Percentiles rank a stretch among this genome's conserved stretches.
Evolutionary conservation across 2,113 vertebrate genomes (phyloP).

Genomic region (Lota lota): DNA sequence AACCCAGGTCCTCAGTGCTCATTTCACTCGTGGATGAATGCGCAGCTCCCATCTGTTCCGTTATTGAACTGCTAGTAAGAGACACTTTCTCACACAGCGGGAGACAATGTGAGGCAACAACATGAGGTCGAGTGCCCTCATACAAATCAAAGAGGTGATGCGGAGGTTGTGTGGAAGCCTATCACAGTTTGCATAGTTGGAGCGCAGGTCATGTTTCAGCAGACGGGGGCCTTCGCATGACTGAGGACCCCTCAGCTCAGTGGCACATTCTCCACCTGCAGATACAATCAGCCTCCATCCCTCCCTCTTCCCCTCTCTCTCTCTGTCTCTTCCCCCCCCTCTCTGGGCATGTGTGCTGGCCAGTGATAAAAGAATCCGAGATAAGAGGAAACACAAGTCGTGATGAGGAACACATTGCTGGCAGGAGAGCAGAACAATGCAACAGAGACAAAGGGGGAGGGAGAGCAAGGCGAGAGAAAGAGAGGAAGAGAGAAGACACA

Average conservation of each 20-base stretch:
- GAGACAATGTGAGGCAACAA: too few relatives aligned
- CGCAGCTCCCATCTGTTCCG: too few relatives aligned
- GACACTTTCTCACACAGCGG: too few relatives aligned
- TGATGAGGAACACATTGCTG: conserved; percentile 60
- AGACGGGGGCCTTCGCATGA: too few relatives aligned
- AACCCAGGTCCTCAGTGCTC: too few relatives aligned
- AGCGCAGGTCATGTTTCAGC: too few relatives aligned
- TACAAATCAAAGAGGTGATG: too few relatives aligned
- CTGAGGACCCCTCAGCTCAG: background rate
- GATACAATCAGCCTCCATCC: conserved; percentile 64
- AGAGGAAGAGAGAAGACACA: conserved; percentile 1
- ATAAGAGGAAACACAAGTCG: conserved; percentile 69
- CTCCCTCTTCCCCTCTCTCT: conserved; percentile 12
- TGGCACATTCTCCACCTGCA: conserved; percentile 56
- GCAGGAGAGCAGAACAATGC: conserved; percentile 35
- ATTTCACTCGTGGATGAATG: too few relatives aligned
- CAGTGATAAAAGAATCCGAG: conserved; percentile 59
- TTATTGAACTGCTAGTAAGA: too few relatives aligned
- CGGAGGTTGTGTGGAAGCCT: too few relatives aligned
- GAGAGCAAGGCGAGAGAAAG: background rate
- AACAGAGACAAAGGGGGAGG: background rate
- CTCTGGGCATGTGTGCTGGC: conserved; percentile 58
- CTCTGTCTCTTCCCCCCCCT: background rate
- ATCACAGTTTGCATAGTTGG: too few relatives aligned
- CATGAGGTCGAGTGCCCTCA: too few relatives aligned